Evolutionary conservation across 2,113 vertebrate species (phyloP).

Genomic region (Lophius piscatorius): DNA sequence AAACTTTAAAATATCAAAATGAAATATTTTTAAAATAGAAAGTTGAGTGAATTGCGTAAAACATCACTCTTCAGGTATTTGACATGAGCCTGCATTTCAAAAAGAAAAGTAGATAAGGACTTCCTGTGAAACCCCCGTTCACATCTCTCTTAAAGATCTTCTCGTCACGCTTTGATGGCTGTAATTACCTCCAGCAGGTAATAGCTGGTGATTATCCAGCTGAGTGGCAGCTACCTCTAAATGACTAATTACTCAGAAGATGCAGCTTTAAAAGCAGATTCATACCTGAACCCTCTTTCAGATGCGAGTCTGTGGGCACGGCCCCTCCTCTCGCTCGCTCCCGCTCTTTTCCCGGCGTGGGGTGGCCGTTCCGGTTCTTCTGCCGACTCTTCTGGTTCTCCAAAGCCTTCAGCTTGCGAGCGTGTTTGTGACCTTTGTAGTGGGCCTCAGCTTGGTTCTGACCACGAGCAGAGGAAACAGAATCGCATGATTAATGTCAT

Average conservation of each 20-base stretch:
- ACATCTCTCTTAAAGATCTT: no score
- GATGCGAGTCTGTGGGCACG: slow-evolving; percentile 26
- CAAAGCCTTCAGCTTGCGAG: slow-evolving; percentile 91
- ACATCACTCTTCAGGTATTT: no score
- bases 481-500: slow-evolving; percentile 31
- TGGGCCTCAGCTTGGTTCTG: slow-evolving; percentile 98
- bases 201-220: slow-evolving; percentile 66
- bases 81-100: no score
- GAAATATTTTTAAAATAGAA: no score
- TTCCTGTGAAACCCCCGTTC: no score
- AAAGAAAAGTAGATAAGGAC: no score
- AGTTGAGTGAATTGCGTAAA: no score
- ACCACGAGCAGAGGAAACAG: slow-evolving; percentile 13
- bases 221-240: slow-evolving; percentile 64
- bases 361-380: slow-evolving; percentile 46
- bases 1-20: no score
- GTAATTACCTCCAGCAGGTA: slow-evolving; percentile 68
- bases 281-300: slow-evolving; percentile 64
- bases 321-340: slow-evolving; percentile 37
- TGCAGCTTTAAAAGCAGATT: slow-evolving; percentile 26
- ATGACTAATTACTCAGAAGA: slow-evolving; percentile 56
- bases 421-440: slow-evolving; percentile 97
- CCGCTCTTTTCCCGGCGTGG: slow-evolving; percentile 45
- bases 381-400: slow-evolving; percentile 84
- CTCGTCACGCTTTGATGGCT: slow-evolving; percentile 43